Percentiles rank a stretch among this genome's conserved stretches.
phyloP scores from a whole-genome alignment of 2,888 invertebrate genomes.

The Erynnis tages region DNA sequence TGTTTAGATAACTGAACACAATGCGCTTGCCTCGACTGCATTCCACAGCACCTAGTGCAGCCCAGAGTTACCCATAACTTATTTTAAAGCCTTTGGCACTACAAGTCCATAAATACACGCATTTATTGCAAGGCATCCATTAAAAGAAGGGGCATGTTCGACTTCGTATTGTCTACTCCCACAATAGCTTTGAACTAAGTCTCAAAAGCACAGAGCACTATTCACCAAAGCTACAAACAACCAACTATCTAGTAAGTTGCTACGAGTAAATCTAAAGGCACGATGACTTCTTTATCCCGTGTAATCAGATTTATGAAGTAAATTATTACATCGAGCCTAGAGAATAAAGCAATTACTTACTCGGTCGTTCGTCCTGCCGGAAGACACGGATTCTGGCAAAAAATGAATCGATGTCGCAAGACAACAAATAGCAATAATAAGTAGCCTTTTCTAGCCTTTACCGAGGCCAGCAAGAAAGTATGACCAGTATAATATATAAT shows the following conservation, averaged over 20 bases:
- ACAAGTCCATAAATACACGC: constrained; percentile 9
- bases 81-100: constrained; percentile 51
- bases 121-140: constrained; percentile 17
- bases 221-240: not conserved
- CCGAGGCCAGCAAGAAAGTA: no score
- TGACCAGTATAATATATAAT: no score
- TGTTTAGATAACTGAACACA: constrained; percentile 70
- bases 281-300: constrained; percentile 6
- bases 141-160: constrained; percentile 8
- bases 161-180: constrained; percentile 8
- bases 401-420: constrained; percentile 11
- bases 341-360: constrained; percentile 17
- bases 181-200: not conserved
- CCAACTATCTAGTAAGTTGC: not conserved
- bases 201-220: not conserved
- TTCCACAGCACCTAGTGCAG: constrained; percentile 54
- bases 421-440: no score
- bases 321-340: constrained; percentile 1
- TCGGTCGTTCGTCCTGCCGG: constrained; percentile 11
- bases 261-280: not conserved
- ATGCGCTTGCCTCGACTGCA: constrained; percentile 50
- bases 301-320: constrained; percentile 20
- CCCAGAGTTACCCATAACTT: constrained; percentile 61
- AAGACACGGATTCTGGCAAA: constrained; percentile 16
- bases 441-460: not conserved